Percentiles rank a stretch among this genome's conserved stretches.
Evolutionary conservation across 2,797 vertebrate genomes (phyloP).

Genomic region (Ataeniobius toweri): DNA sequence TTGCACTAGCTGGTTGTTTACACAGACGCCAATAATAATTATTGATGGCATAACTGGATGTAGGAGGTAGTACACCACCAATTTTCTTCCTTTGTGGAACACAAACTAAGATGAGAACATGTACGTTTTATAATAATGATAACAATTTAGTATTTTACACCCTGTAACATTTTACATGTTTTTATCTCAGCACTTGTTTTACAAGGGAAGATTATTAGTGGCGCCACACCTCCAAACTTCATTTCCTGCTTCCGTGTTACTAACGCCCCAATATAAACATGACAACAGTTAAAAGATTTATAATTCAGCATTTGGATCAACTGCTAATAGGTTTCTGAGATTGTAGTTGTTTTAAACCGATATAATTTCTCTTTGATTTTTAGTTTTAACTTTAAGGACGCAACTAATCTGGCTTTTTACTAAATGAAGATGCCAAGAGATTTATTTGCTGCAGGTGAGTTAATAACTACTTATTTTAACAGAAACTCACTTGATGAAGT

Average conservation of each 20-base stretch:
- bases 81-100: background rate
- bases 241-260: background rate
- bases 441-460: background rate
- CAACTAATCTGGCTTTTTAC: background rate
- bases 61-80: background rate
- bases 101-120: background rate
- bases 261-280: background rate
- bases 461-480: background rate
- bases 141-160: background rate
- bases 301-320: background rate
- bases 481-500: background rate
- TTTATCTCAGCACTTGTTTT: background rate
- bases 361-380: background rate
- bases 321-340: background rate
- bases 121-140: background rate
- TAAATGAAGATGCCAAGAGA: background rate
- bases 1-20: background rate
- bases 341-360: background rate
- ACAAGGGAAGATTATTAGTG: background rate
- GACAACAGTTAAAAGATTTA: background rate
- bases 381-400: background rate
- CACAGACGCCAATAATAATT: background rate
- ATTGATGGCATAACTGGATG: background rate
- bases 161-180: background rate
- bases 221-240: background rate